Evolutionary conservation across 2,113 vertebrate genomes (phyloP), one percentile per base, ranked within the genome.

Genomic region (Sinocyclocheilus anophthalmus): DNA sequence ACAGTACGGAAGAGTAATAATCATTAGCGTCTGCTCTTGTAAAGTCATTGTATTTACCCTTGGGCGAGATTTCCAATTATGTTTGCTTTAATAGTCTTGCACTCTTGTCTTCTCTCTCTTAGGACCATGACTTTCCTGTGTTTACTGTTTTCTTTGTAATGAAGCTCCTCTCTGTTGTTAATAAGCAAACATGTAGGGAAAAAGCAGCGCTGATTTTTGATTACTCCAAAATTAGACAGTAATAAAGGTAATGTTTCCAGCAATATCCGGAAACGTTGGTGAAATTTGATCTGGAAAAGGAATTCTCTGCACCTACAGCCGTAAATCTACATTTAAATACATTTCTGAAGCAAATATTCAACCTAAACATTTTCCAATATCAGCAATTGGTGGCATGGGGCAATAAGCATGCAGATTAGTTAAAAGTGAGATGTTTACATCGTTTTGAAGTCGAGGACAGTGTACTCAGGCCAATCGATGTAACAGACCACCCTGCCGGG

Each of bases 401-500:
- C 3, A 37, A 61, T 48, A 81, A 61, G 37, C 39, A 6, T 67
- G 57, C 39, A 20, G 39, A 30, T 81, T 7, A 50, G 26, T 59
- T 84, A 72, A 39, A 55, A 73, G 81, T 33, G 80, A 53, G 11
- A 69, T 33, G 94, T 96, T 98, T 92, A 99, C 98, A 95, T 95
- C 94, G 96, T 97, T 72, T 95, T 95, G 0, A 96, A 96, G 86
- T 91, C 33, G 3, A 91, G 93, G 26, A 91, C 3, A 0, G 87
- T 89, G 18, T 97, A 94, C n/a, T 96, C 93, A 0, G 98, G 98
- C 98, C 98, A 99, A 18, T 96, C 91, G 82, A 99, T 96, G 92
- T 96, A 95, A 87, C 98, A 99, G 79, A 99, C 96, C 10, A 96
- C 88, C 0, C 98, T 92, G 5, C 86, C 94, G 0, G 95, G 95